phyloP scores from a whole-genome alignment of 2,797 vertebrate genomes.

The Bradypodion ventrale region DNA sequence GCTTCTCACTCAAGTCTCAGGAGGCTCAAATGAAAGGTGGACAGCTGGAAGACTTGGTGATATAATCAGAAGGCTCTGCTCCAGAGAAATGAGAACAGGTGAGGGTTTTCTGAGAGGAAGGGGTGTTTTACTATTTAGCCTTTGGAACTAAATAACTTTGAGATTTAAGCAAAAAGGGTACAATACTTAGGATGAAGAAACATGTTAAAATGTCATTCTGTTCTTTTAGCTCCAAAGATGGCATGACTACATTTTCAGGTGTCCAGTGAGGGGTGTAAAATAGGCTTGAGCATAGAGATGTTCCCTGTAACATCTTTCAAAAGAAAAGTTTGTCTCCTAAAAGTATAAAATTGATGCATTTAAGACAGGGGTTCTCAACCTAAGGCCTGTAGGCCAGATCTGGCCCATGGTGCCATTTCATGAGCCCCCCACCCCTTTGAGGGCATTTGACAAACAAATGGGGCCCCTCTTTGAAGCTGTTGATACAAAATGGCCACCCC shows the following conservation, averaged over 20 bases:
- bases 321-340: too few species aligned
- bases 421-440: too few species aligned
- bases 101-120: conserved; percentile 23
- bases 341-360: too few species aligned
- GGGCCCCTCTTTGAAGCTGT: too few species aligned
- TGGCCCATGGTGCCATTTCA: too few species aligned
- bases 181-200: neutral
- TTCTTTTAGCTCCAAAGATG: neutral
- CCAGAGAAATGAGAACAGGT: neutral
- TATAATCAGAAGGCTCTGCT: conserved; percentile 34
- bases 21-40: conserved; percentile 24
- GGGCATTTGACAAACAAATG: too few species aligned
- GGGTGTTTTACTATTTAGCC: conserved; percentile 11
- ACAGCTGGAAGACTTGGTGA: conserved; percentile 10
- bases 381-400: too few species aligned
- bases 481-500: too few species aligned
- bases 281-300: too few species aligned
- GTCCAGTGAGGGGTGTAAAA: neutral
- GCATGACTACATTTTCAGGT: neutral
- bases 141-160: conserved; percentile 45
- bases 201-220: conserved; percentile 7
- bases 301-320: too few species aligned
- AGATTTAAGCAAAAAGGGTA: neutral
- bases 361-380: too few species aligned
- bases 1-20: neutral